Evolutionary conservation across 2,113 vertebrate genomes (phyloP), one percentile per base, ranked within the genome.

Genomic region (Cinclus cinclus): DNA sequence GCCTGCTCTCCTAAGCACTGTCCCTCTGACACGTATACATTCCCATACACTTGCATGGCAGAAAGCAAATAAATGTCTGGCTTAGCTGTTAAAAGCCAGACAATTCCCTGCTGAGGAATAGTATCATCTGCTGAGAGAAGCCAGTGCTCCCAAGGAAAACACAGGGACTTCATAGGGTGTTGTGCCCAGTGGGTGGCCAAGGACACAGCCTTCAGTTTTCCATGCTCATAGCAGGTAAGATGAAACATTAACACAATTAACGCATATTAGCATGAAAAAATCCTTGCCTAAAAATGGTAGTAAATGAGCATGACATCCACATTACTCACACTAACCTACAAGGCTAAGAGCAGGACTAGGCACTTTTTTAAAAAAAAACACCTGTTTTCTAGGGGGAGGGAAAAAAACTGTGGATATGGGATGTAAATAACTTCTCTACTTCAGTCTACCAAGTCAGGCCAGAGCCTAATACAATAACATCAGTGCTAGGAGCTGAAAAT

Each of bases 311-410:
- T 8, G 58, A 89, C n/a, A 56, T 53, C 59, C 87, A 87, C 65
- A 64, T 49, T 83, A 87, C 91, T 76, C 91, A 70, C 60, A 60
- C 60, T 75, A 92, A 96, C 90, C 87, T 86, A 87, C 3, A 15
- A 92, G 83, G 91, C 60, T 87, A 89, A 68, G 84, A 90, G 80
- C 13, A 9, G 89, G 75, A 75, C 74, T 65, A 97, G 96, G 95
- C 94, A 95, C 94, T 92, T 96, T n/a, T 24, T 30, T 8, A 19
- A 44, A 44, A 3, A 41, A 68, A 9, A 49, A 1, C 21, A 80
- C 6, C 5, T 27, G 24, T 87, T 89, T 87, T 50, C 58, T 91
- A 91, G 30, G 10, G 33, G 7, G 3, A 42, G 39, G 44, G 8
- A 25, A 50, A 70, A 79, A 67, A 53, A 35, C 62, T 49, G 22